Evolutionary conservation across 2,888 invertebrate genomes (phyloP).

Genomic region (Pseudanteris insignis): DNA sequence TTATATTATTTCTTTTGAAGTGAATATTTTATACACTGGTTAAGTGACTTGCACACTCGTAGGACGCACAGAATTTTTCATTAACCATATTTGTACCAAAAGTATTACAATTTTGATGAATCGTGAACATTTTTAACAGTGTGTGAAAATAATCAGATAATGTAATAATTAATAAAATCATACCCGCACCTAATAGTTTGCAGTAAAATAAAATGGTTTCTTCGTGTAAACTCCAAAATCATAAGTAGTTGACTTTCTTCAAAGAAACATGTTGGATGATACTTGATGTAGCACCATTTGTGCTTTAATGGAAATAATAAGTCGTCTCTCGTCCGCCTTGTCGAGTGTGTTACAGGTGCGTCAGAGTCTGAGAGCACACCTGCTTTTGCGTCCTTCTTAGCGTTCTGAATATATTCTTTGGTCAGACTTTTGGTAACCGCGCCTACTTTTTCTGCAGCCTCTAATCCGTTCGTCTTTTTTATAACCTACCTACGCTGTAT

Average conservation of each 20-base stretch:
- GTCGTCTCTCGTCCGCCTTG: slow-evolving; percentile 32
- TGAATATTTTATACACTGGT: too few relatives aligned
- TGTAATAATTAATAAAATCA: too few relatives aligned
- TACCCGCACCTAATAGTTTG: too few relatives aligned
- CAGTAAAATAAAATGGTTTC: too few relatives aligned
- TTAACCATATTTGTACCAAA: too few relatives aligned
- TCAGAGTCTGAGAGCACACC: slow-evolving; percentile 40
- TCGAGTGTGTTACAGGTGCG: slow-evolving; percentile 41
- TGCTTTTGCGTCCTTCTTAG: slow-evolving; percentile 39
- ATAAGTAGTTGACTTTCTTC: slow-evolving; percentile 18
- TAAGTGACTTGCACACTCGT: too few relatives aligned
- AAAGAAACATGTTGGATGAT: slow-evolving; percentile 24
- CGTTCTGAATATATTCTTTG: slow-evolving; percentile 43
- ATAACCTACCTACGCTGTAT: slow-evolving; percentile 10
- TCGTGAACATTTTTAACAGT: too few relatives aligned
- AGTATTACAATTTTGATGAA: too few relatives aligned
- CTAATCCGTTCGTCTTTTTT: slow-evolving; percentile 35
- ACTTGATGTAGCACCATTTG: slow-evolving; percentile 20
- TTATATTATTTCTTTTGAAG: too few relatives aligned
- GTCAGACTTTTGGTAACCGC: slow-evolving; percentile 31
- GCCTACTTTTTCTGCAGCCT: slow-evolving; percentile 36
- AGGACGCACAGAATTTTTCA: too few relatives aligned
- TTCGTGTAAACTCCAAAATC: too few relatives aligned
- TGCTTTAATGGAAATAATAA: slow-evolving; percentile 41
- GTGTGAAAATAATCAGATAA: too few relatives aligned